Evolutionary conservation across 2,888 invertebrate genomes (phyloP).

Genomic region (Gastrophysa polygoni): DNA sequence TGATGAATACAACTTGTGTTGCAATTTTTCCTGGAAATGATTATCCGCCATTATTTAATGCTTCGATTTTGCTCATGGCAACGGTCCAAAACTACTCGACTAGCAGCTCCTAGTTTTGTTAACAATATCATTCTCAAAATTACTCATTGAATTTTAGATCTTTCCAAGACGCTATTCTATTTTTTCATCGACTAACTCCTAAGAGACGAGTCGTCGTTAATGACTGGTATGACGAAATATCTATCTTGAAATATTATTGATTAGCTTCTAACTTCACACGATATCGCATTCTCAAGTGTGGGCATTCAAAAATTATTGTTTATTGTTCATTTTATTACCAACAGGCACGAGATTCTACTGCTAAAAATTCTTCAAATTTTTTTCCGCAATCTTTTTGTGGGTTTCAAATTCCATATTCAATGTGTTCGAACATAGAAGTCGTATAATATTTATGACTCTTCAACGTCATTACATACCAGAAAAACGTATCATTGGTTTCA

Average conservation of each 20-base stretch:
- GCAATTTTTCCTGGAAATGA: too few species aligned
- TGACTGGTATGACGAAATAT: background rate
- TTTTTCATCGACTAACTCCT: too few species aligned
- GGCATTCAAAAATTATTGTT: slow-evolving; percentile 16
- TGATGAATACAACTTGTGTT: too few species aligned
- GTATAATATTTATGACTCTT: background rate
- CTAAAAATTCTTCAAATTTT: slow-evolving; percentile 18
- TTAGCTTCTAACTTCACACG: background rate
- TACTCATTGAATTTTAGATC: too few species aligned
- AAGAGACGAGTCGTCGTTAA: too few species aligned
- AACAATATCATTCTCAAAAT: too few species aligned
- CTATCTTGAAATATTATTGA: background rate
- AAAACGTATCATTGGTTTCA: background rate
- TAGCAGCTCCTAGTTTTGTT: too few species aligned
- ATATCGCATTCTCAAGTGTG: too few species aligned
- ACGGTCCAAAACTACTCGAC: too few species aligned
- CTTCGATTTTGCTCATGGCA: too few species aligned
- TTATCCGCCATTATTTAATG: too few species aligned
- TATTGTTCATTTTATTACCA: slow-evolving; percentile 23
- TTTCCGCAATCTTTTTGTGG: slow-evolving; percentile 7
- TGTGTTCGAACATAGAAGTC: background rate
- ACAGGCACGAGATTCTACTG: slow-evolving; percentile 14
- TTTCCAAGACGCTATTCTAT: too few species aligned
- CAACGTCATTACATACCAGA: background rate
- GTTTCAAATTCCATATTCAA: slow-evolving; percentile 1